Evolutionary conservation across 2,888 invertebrate genomes (phyloP).

Genomic region (Halocaridina rubra): DNA sequence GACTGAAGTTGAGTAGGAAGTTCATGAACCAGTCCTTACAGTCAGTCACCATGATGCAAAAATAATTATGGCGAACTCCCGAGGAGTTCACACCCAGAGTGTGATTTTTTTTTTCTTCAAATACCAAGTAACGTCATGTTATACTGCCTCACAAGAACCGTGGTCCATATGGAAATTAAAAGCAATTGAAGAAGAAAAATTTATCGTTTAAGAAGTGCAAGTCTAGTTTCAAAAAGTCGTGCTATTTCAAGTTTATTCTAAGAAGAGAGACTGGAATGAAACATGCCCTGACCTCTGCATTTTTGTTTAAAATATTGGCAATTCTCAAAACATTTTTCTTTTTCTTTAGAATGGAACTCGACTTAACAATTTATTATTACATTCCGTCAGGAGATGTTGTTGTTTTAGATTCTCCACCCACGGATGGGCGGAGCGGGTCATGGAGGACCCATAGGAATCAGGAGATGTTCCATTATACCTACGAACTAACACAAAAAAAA

Average conservation of each 20-base stretch:
- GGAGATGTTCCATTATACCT: background rate
- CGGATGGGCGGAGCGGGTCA: background rate
- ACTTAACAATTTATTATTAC: too few relatives aligned
- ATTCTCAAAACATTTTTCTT: background rate
- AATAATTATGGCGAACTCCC: too few relatives aligned
- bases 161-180: background rate
- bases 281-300: background rate
- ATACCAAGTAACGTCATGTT: background rate
- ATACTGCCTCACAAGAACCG: background rate
- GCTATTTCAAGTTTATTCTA: background rate
- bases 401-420: too few relatives aligned
- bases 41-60: background rate
- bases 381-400: too few relatives aligned
- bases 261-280: background rate
- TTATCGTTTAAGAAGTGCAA: background rate
- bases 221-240: background rate
- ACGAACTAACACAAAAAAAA: conserved; percentile 9
- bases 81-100: too few relatives aligned
- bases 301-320: background rate
- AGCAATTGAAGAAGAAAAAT: background rate
- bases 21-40: too few relatives aligned
- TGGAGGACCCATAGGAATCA: background rate
- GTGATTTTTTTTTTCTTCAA: background rate
- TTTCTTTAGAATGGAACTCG: too few relatives aligned
- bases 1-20: too few relatives aligned